Evolutionary conservation across 2,797 vertebrate genomes (phyloP), one percentile per base, ranked within the genome.

Genomic region (Trachops cirrhosus): DNA sequence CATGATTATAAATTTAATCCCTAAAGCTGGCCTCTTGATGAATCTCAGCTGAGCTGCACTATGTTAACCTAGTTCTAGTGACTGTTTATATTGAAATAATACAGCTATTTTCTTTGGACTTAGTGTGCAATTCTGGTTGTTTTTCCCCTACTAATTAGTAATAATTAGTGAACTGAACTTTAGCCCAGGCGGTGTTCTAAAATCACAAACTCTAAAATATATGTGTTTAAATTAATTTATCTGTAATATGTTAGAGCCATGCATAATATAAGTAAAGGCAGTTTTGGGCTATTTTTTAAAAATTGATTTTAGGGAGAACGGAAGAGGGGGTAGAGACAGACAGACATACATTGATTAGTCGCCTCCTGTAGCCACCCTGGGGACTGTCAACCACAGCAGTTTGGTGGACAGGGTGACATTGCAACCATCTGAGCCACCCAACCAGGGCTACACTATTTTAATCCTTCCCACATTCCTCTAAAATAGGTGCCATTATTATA

Each of bases 1-100:
- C 37, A 37, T 48, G 44, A 91, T 96, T 97, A 96, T 97, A 79
- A 94, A 95, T 94, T 86, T 95, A 88, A 96, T 94, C 90, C 85
- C 92, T 95, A 94, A 97, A 94, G 74, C 82, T 86, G 74, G 79
- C 48, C 93, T 91, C 87, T 85, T 48, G 37, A 41, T 84, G 89
- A 67, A 87, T 95, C 87, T 97, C 83, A 11, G 34, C 86, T 39
- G 48, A 93, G 68, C 50, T 37, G 50, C 1, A 32, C 41, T 8
- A 8, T 80, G 57, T 78, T 89, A 34, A 14, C n/a, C 70, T 73
- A 37, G 44, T 83, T 86, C 24, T 80, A 24, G 74, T 57, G 75
- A 80, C 68, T 52, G 9, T 93, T 96, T 89, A 74, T 48, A 29
- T 22, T 57, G 52, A 78, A 96, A 94, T 80, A 82, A 89, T 92